Evolutionary conservation across 2,113 vertebrate species (phyloP).

Genomic region (Otus sunia): DNA sequence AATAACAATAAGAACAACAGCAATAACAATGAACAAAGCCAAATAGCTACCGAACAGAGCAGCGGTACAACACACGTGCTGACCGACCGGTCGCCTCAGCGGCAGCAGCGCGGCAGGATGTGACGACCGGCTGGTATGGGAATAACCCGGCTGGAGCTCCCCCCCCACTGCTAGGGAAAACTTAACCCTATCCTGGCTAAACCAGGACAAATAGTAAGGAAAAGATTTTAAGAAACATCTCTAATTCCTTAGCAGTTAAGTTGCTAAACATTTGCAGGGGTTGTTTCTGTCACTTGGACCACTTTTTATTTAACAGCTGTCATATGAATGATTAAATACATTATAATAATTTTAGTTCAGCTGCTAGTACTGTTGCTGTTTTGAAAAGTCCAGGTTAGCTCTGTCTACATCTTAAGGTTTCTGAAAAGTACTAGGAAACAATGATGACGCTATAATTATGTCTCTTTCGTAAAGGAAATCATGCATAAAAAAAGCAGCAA

Average conservation of each 20-base stretch:
- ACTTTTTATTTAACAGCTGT: not conserved
- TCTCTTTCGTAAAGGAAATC: not conserved
- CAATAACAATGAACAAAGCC: too few relatives aligned
- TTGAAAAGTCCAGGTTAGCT: not conserved
- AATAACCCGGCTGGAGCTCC: too few relatives aligned
- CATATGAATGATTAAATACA: not conserved
- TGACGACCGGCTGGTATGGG: too few relatives aligned
- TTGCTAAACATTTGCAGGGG: accelerated
- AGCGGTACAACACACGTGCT: too few relatives aligned
- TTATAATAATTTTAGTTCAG: not conserved
- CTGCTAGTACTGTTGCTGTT: not conserved
- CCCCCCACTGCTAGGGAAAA: too few relatives aligned
- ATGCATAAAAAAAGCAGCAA: not conserved
- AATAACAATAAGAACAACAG: too few relatives aligned
- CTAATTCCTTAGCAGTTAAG: not conserved
- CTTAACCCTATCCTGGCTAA: too few relatives aligned
- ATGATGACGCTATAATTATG: not conserved
- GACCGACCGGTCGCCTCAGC: too few relatives aligned
- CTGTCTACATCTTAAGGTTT: not conserved
- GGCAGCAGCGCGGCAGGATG: too few relatives aligned
- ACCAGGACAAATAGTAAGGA: too few relatives aligned
- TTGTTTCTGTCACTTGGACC: not conserved
- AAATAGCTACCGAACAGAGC: too few relatives aligned
- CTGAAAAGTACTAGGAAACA: not conserved
- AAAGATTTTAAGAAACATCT: not conserved